A percentile compares a stretch with the other conserved stretches of the same genome.
phyloP scores from a whole-genome alignment of 2,113 vertebrate genomes.

The Dissostichus mawsoni region DNA sequence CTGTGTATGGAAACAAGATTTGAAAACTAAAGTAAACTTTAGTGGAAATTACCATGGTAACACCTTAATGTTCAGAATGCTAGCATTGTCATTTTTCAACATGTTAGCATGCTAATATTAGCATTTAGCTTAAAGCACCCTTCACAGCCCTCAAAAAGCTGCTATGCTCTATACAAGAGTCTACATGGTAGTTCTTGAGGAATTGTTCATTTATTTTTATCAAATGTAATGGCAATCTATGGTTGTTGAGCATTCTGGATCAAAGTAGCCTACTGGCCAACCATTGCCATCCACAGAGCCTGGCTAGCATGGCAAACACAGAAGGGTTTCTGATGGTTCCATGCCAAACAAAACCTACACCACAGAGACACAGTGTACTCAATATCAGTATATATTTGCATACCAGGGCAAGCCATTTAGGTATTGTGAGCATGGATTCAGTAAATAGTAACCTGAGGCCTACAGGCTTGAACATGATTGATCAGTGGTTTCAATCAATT shows the following conservation, averaged over 20 bases:
- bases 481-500: too few relatives aligned
- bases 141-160: too few relatives aligned
- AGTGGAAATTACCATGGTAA: too few relatives aligned
- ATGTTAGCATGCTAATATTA: too few relatives aligned
- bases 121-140: too few relatives aligned
- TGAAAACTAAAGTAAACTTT: neutral
- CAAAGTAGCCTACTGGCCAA: neutral
- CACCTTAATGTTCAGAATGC: too few relatives aligned
- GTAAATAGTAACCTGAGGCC: neutral
- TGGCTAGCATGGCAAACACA: neutral
- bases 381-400: constrained; percentile 22
- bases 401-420: neutral
- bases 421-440: neutral
- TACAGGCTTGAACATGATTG: neutral
- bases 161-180: too few relatives aligned
- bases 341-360: neutral
- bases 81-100: too few relatives aligned
- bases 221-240: neutral
- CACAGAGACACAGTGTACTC: neutral
- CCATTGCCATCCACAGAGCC: neutral
- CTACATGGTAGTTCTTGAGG: neutral
- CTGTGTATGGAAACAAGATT: neutral
- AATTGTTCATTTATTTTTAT: neutral
- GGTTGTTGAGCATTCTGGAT: neutral
- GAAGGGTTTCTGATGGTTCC: neutral